Base-by-base conservation (phyloP, 2,113 vertebrate genomes). In the Chaetodon auriga region DNA sequence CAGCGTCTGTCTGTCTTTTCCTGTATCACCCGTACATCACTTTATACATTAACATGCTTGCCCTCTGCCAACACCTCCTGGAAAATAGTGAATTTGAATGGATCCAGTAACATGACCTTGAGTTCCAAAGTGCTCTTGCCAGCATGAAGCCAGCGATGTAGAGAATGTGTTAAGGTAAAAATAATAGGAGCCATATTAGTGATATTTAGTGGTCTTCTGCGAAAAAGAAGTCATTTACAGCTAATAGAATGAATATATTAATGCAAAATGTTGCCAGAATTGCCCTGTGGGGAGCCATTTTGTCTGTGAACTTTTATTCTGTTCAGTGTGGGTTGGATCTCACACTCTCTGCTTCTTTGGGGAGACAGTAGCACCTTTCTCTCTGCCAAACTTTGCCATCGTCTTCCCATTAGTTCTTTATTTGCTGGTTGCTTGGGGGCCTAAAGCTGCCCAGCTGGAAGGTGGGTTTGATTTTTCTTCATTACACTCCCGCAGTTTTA, bases 161-260 rank as follows among this genome's bases (percentile, higher is more conserved):
- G 51, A 73, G 61, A 65, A 1, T 55, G 62, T 83, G 60, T 68
- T 63, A 54, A 15, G 23, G 2, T 68, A 46, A 45, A 68, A 83
- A 38, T 75, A 77, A 69, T 43, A 53, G 25, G 68, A 70, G 30
- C 57, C 46, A 6, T 38, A 48, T 45, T 41, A 18, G 1, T 65
- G 58, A 25, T 75, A 63, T 68, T 79, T 54, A 49, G 57, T 68
- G 69, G 16, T 62, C 49, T 57, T 64, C 45, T 79, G 68, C 62
- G 76, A 76, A 68, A 69, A 79, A 45, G 30, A 62, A 70, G 62
- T 19, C 38, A 43, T 81, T 86, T 55, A 61, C 13, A 0, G 49
- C 65, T 77, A 76, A 74, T 68, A 69, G 25, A 62, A 68, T 36
- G 30, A 70, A 55, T 54, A 38, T 74, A 78, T 85, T 65, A 25